A percentile compares a stretch with the other conserved stretches of the same genome.
Conservation (phyloP, 2,113 vertebrate genomes). For the Pterocles orientalis region DNA sequence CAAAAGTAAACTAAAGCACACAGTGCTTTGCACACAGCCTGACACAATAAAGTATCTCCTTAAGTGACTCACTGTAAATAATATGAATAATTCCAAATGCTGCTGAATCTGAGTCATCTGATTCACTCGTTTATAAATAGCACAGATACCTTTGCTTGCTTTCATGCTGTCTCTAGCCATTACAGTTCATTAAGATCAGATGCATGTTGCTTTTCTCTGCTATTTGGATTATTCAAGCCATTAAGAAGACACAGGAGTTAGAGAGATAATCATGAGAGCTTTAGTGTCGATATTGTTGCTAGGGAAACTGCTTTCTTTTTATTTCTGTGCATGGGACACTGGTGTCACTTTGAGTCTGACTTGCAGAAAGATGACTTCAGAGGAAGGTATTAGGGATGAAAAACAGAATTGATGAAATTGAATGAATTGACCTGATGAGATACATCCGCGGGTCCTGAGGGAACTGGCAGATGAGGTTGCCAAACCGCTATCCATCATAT, state of each 20-base stretch:
- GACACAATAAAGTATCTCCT: not conserved
- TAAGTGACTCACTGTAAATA: constrained; percentile 24
- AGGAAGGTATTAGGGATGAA: not conserved
- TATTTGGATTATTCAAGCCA: constrained; percentile 61
- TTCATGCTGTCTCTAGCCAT: constrained; percentile 18
- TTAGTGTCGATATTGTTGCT: constrained; percentile 73
- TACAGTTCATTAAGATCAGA: constrained; percentile 49
- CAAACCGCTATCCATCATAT: too few species aligned
- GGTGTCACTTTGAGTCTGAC: constrained; percentile 48
- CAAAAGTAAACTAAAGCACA: not conserved
- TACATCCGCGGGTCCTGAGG: too few species aligned
- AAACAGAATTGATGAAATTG: constrained; percentile 33
- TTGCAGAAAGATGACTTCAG: constrained; percentile 35
- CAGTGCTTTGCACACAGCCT: constrained; percentile 14
- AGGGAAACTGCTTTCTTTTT: constrained; percentile 71
- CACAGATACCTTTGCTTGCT: constrained; percentile 26
- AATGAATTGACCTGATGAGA: too few species aligned
- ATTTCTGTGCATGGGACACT: constrained; percentile 59
- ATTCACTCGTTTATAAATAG: constrained; percentile 38
- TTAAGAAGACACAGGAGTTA: constrained; percentile 30
- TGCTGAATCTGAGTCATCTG: constrained; percentile 27
- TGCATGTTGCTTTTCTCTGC: constrained; percentile 59
- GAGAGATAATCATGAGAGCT: constrained; percentile 62
- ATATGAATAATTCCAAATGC: constrained; percentile 13
- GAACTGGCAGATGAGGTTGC: too few species aligned